These are phyloP conservation scores for Syngnathus floridae DNA, from an alignment of 2,113 vertebrate species.

Conservation along the genomic window DNA sequence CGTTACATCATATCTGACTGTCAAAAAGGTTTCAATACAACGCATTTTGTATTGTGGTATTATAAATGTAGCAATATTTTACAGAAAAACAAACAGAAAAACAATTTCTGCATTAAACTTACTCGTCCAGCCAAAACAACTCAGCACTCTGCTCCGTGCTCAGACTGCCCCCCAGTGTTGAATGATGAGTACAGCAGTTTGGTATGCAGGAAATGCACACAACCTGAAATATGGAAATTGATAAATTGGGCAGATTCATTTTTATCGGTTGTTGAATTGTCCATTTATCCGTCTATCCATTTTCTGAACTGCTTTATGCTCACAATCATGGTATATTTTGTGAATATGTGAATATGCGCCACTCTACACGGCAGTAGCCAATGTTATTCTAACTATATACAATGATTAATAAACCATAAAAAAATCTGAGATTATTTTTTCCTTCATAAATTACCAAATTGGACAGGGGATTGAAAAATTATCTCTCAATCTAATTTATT, in stretches of 20 bases:
- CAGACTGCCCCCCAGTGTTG: conserved; percentile 61
- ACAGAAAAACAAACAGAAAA: too few species aligned
- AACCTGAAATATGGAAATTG: not conserved
- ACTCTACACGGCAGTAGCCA: too few species aligned
- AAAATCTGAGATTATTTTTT: not conserved
- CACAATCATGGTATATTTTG: not conserved
- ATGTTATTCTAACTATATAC: too few species aligned
- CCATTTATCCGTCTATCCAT: too few species aligned
- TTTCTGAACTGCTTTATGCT: too few species aligned
- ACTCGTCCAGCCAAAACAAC: not conserved
- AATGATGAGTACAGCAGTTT: conserved; percentile 3
- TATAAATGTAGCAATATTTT: too few species aligned
- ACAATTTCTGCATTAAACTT: not conserved
- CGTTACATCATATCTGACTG: too few species aligned
- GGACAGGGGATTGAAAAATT: not conserved
- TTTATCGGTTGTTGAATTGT: not conserved
- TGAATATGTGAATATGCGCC: not conserved
- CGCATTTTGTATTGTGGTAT: too few species aligned
- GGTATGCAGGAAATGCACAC: not conserved
- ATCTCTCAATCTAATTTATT: not conserved
- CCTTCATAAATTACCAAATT: not conserved
- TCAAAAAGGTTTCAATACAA: too few species aligned
- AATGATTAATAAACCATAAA: not conserved
- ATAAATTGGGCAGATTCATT: not conserved
- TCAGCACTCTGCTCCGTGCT: conserved; percentile 2